Base-by-base conservation (phyloP, 2,113 vertebrate genomes). In the Tretioscincus oriximinensis region DNA sequence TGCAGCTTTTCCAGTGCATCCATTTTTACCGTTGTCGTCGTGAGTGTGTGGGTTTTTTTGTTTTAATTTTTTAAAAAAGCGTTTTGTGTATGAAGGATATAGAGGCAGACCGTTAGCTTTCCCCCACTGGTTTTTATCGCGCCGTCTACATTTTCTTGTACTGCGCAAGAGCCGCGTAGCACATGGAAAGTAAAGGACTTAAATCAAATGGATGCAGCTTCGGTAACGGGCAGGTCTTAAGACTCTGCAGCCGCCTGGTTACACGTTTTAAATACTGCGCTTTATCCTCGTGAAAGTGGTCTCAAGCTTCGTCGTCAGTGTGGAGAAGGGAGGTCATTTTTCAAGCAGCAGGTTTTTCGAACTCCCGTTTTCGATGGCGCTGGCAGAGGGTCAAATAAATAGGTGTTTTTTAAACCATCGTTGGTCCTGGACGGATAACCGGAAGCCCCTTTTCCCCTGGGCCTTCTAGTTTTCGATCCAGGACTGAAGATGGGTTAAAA, bases 271-370 rank as follows among this genome's bases (percentile, higher is more conserved):
- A 18, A 63, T 21, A 65, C 68, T 81, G 63, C 78, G 61, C 54
- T 78, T 92, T 90, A n/a, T 85, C 67, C 64, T 86, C 90, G 11
- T 87, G 71, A 85, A 73, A 68, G 26, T 71, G 76, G 84, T 89
- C 87, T n/a, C 10, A 83, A 63, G 80, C 64, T 77, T 73, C 60
- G 20, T 83, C 86, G 81, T 73, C 65, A 85, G 85, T 20, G 64
- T 24, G 73, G 47, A 0, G 7, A 1, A 22, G 1, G 29, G 20
- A 31, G 61, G 12, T 3, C 1, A 18, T 58, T 58, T 58, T 18
- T 7, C 24, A 28, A 47, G 63, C 14, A 2, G 21, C 31, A 79
- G 26, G 24, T 41, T 10, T 41, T 41, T 11, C 45, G 1, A 9
- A 9, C 28, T 22, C 45, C 70, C 28, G 26, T 85, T 82, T 84